Conservation (phyloP, 2,113 vertebrate genomes). For the Pituophis catenifer region DNA sequence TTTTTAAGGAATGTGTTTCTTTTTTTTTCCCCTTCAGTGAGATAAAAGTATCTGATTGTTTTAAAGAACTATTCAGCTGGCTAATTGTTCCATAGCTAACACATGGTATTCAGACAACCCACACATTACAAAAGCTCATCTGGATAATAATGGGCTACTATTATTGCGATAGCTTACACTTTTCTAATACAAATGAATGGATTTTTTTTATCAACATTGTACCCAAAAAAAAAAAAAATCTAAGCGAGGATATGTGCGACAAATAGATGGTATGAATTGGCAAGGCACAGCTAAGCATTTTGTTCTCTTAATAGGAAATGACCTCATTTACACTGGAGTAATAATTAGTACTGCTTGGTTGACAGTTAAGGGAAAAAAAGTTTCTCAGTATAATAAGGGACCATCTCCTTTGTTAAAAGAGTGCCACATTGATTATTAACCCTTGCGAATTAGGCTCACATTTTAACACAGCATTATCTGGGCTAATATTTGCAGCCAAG, state of each 20-base stretch:
- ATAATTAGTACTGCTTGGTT: constrained; percentile 89
- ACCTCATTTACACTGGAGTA: constrained; percentile 87
- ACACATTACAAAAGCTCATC: constrained; percentile 87
- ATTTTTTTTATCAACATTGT: constrained; percentile 79
- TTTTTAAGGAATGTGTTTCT: constrained; percentile 76
- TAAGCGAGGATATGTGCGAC: constrained; percentile 82
- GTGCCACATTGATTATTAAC: constrained; percentile 81
- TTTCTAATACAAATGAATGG: constrained; percentile 89
- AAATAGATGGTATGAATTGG: constrained; percentile 86
- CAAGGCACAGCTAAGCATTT: constrained; percentile 82
- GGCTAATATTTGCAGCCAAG: constrained; percentile 31
- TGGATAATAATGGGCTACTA: constrained; percentile 84
- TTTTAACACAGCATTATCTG: constrained; percentile 44
- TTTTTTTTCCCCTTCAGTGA: constrained; percentile 66
- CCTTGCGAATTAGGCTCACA: constrained; percentile 66
- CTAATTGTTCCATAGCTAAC: constrained; percentile 86
- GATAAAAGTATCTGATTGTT: constrained; percentile 86
- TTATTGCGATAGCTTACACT: constrained; percentile 83
- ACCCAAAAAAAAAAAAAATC: constrained; percentile 67
- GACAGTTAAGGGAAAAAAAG: constrained; percentile 84
- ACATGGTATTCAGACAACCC: constrained; percentile 85
- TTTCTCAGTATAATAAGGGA: constrained; percentile 91
- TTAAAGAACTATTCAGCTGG: constrained; percentile 87
- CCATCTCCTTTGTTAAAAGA: constrained; percentile 79
- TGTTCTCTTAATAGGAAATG: constrained; percentile 89